Percentiles rank a stretch among this genome's conserved stretches.
phyloP scores from a whole-genome alignment of 1,140 invertebrate genomes.

The Drosophila tani region DNA sequence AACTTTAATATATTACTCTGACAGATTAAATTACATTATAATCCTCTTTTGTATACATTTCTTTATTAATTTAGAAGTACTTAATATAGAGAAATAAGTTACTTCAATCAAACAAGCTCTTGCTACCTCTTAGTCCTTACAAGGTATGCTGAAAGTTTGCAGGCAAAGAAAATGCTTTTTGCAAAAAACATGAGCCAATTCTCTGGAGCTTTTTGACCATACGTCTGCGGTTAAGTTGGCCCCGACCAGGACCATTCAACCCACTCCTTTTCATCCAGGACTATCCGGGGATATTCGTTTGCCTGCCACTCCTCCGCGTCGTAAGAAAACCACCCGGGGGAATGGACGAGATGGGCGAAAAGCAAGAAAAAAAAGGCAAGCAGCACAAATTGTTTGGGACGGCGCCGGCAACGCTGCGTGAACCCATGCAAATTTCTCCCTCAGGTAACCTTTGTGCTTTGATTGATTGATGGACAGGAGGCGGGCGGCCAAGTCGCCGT shows the following conservation, averaged over 20 bases:
- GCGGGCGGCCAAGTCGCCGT: conserved; percentile 22
- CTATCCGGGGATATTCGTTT: conserved; percentile 6
- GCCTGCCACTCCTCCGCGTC: conserved; percentile 7
- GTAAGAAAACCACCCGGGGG: conserved; percentile 40
- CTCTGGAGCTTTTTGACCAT: conserved; percentile 76
- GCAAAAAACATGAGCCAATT: conserved; percentile 77
- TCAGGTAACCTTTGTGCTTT: conserved; percentile 80
- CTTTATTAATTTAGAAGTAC: neutral
- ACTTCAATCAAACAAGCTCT: neutral
- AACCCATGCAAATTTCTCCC: conserved; percentile 81
- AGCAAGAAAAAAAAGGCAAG: conserved; percentile 29
- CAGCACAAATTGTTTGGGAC: conserved; percentile 76
- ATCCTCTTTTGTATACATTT: too few relatives aligned
- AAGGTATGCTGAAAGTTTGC: conserved; percentile 50
- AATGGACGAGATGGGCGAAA: conserved; percentile 18
- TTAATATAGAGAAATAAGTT: too few relatives aligned
- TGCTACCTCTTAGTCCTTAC: conserved; percentile 14
- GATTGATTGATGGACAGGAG: conserved; percentile 76
- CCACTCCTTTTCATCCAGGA: conserved; percentile 9
- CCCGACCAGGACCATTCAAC: conserved; percentile 43
- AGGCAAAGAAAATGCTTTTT: conserved; percentile 49
- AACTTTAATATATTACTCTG: too few relatives aligned
- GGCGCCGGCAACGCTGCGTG: conserved; percentile 58
- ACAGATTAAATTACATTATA: too few relatives aligned
- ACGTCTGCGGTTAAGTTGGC: conserved; percentile 78